A percentile compares a stretch with the other conserved stretches of the same genome.
phyloP scores from a whole-genome alignment of 2,888 invertebrate species.

The Frankliniella fusca region DNA sequence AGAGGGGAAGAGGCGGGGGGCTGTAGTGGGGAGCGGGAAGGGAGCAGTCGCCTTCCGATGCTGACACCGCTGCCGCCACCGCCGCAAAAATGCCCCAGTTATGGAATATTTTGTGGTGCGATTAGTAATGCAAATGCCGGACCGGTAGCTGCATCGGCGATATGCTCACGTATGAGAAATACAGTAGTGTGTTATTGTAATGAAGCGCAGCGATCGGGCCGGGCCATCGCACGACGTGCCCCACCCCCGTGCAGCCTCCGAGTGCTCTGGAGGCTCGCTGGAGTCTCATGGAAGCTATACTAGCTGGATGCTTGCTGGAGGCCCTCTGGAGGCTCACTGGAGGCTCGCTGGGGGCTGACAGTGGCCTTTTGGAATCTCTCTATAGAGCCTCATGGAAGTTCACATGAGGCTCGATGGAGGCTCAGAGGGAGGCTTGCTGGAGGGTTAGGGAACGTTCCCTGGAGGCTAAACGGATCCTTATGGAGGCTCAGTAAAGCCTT shows the following conservation, averaged over 20 bases:
- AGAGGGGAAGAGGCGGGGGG: not conserved
- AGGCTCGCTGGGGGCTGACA: no score
- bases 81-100: conserved; percentile 17
- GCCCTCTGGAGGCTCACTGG: no score
- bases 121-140: not conserved
- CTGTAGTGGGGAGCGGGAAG: not conserved
- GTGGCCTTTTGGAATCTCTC: no score
- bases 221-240: not conserved
- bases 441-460: no score
- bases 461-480: no score
- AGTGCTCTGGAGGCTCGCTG: no score
- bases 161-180: conserved; percentile 5
- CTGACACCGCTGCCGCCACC: not conserved
- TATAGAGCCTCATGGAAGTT: no score
- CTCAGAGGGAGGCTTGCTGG: no score
- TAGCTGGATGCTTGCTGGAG: no score
- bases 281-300: no score
- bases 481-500: no score
- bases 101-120: conserved; percentile 18
- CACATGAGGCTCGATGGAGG: no score
- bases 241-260: not conserved
- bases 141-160: not conserved
- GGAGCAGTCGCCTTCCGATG: not conserved
- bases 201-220: not conserved
- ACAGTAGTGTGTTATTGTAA: conserved; percentile 4